A percentile compares a stretch with the other conserved stretches of the same genome.
These are phyloP conservation scores for Diplazon laetatorius DNA, from an alignment of 2,888 invertebrate species.

Conservation along the genomic window DNA sequence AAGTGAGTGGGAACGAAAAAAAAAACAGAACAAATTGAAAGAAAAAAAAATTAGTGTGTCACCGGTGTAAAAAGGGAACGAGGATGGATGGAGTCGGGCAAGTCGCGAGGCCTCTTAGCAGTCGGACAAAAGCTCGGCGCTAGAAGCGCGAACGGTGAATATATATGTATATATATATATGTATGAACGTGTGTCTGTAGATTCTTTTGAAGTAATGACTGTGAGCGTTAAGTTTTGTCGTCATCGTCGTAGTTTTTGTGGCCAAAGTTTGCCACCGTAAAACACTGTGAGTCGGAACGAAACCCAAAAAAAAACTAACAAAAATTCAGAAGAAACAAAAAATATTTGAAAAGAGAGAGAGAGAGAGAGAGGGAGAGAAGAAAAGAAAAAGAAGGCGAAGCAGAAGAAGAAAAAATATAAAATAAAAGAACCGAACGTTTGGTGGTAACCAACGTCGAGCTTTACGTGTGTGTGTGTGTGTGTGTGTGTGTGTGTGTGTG, in stretches of 20 bases:
- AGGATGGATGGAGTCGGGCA: constrained; percentile 14
- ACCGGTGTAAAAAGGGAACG: constrained; percentile 27
- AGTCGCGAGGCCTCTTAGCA: constrained; percentile 50
- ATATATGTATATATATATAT: constrained; percentile 3
- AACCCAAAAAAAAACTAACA: constrained; percentile 1
- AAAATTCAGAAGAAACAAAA: too few species aligned
- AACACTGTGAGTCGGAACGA: constrained; percentile 1
- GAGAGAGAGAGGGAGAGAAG: background rate
- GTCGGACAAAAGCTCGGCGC: constrained; percentile 53
- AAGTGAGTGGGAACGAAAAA: constrained; percentile 3
- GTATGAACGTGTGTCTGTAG: constrained; percentile 47
- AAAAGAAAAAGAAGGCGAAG: constrained; percentile 6
- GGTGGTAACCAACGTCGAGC: constrained; percentile 3
- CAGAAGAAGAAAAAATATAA: too few species aligned
- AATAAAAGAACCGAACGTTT: constrained; percentile 12
- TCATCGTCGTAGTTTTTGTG: too few species aligned
- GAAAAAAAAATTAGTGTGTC: constrained; percentile 2
- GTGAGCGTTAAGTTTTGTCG: constrained; percentile 27
- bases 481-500: background rate
- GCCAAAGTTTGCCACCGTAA: constrained; percentile 40
- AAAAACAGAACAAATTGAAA: too few species aligned
- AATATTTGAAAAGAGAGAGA: constrained; percentile 16
- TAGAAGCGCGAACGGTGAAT: constrained; percentile 28
- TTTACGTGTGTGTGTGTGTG: background rate
- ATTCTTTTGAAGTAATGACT: constrained; percentile 53